These are phyloP conservation scores for Polydrusus cervinus DNA, from an alignment of 2,888 invertebrate genomes.

Conservation along the genomic window DNA sequence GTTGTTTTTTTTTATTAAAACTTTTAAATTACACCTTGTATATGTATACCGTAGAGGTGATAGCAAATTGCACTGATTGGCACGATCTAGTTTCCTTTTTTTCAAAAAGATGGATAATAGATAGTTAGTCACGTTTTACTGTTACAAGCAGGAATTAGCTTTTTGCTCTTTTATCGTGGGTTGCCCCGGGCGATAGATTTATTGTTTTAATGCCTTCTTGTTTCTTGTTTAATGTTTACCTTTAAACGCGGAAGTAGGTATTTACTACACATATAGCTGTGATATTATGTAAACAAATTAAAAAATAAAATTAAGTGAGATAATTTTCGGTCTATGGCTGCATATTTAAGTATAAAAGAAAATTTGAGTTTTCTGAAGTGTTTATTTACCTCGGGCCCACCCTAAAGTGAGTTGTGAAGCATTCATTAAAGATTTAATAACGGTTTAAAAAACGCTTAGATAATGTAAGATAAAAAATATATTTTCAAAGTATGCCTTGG, in stretches of 20 bases:
- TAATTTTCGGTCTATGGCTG: background rate
- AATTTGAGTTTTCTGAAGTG: too few relatives aligned
- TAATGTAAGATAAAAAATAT: too few relatives aligned
- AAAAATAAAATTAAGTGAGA: background rate
- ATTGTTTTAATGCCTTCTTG: conserved; percentile 11
- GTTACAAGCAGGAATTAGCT: conserved; percentile 22
- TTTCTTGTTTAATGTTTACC: conserved; percentile 18
- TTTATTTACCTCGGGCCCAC: too few relatives aligned
- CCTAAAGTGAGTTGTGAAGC: too few relatives aligned
- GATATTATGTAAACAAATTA: conserved; percentile 8
- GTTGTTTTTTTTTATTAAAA: too few relatives aligned
- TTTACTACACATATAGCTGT: conserved; percentile 14
- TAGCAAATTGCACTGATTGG: conserved; percentile 18
- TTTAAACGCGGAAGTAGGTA: conserved; percentile 20
- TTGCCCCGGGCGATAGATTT: conserved; percentile 17
- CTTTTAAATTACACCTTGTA: conserved; percentile 6
- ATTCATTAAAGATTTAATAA: too few relatives aligned
- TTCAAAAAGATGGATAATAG: conserved; percentile 10
- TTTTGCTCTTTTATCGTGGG: conserved; percentile 1
- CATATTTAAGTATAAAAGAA: too few relatives aligned
- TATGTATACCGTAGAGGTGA: background rate
- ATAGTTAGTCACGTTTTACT: conserved; percentile 33
- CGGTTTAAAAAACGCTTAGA: too few relatives aligned
- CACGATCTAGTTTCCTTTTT: conserved; percentile 17
- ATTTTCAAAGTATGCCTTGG: too few relatives aligned